Evolutionary conservation across 2,888 invertebrate species (phyloP).

Genomic region (Cancer borealis): DNA sequence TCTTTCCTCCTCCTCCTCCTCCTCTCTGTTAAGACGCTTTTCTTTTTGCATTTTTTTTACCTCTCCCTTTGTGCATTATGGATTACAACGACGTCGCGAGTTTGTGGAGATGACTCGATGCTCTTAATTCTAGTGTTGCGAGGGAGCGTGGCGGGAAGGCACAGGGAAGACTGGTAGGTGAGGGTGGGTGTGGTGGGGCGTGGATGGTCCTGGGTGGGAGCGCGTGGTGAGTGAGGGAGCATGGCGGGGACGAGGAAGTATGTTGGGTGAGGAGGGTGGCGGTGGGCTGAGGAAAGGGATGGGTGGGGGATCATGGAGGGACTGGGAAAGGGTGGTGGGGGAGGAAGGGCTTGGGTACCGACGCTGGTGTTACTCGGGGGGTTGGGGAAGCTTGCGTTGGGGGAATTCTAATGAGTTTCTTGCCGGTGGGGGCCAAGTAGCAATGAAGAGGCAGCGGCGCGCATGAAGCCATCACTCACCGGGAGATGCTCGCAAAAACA

Average conservation of each 20-base stretch:
- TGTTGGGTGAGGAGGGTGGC: background rate
- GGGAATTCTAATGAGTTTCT: conserved; percentile 65
- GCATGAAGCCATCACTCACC: conserved; percentile 54
- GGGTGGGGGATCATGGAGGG: background rate
- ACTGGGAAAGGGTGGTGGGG: background rate
- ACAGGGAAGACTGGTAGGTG: background rate
- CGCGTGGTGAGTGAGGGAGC: background rate
- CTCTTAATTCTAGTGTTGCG: conserved; percentile 37
- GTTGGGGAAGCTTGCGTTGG: conserved; percentile 36
- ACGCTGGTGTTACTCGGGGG: background rate
- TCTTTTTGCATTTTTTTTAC: background rate
- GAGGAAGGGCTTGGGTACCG: background rate
- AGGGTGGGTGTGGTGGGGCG: background rate
- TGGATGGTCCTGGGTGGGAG: background rate
- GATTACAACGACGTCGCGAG: conserved; percentile 46
- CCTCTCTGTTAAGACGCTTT: conserved; percentile 14
- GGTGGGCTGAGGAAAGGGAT: background rate
- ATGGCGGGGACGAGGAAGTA: background rate
- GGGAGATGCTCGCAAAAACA: conserved; percentile 48
- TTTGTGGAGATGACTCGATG: conserved; percentile 39
- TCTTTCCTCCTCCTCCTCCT: too few relatives aligned
- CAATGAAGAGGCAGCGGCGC: conserved; percentile 41
- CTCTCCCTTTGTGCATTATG: conserved; percentile 47
- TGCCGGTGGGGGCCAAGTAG: conserved; percentile 51
- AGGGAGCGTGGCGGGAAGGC: background rate